Conservation (phyloP, 2,113 vertebrate genomes). For the Oryctolagus cuniculus region mOryCun1.1 NC_091453.1:106951001-106951500, state of each 20-base stretch:
- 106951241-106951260: background rate
- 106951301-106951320: background rate
- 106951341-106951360: background rate
- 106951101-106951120: background rate
- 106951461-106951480: background rate
- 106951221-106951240: background rate
- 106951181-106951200: conserved; percentile 29
- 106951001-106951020: background rate
- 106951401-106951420: conserved; percentile 30
- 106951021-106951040: background rate
- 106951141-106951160: background rate
- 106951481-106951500: conserved; percentile 17
- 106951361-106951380: conserved; percentile 28
- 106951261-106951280: background rate
- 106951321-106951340: background rate
- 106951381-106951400: conserved; percentile 22
- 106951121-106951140: conserved; percentile 28
- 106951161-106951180: conserved; percentile 37
- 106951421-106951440: conserved; percentile 27
- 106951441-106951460: conserved; percentile 20
- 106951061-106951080: conserved; percentile 21
- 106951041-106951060: conserved; percentile 44
- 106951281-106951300: background rate
- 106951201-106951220: background rate
- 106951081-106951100: conserved; percentile 43